Evolutionary conservation across 2,113 vertebrate genomes (phyloP).

Genomic region (Brachyhypopomus gauderio): DNA sequence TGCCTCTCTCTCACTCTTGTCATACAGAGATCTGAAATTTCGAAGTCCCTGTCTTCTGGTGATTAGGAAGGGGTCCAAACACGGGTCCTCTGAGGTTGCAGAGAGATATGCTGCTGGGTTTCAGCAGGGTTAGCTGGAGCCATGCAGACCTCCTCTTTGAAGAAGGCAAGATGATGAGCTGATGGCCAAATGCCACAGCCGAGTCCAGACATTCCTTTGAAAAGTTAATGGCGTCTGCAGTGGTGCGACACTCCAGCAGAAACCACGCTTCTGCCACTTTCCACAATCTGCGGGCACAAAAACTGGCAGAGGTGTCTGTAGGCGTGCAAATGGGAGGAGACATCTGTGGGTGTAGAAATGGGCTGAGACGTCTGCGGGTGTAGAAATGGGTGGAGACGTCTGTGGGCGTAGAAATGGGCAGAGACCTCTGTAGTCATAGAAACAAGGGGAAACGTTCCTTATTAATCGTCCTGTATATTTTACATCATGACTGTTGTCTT

Average conservation of each 20-base stretch:
- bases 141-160: background rate
- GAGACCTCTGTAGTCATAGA: background rate
- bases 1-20: too few relatives aligned
- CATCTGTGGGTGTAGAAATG: too few relatives aligned
- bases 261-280: background rate
- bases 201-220: background rate
- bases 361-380: too few relatives aligned
- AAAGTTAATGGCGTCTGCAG: background rate
- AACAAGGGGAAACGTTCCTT: too few relatives aligned
- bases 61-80: background rate
- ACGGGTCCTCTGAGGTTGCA: background rate
- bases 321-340: too few relatives aligned
- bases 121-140: background rate
- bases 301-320: too few relatives aligned
- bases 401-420: too few relatives aligned
- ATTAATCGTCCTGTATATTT: too few relatives aligned
- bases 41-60: background rate
- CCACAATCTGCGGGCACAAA: too few relatives aligned
- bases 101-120: background rate
- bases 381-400: too few relatives aligned
- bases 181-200: background rate
- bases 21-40: too few relatives aligned
- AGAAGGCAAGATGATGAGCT: background rate
- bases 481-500: too few relatives aligned
- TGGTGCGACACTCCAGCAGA: background rate